Conservation (phyloP, 2,797 vertebrate species). For the Helicolenus hilgendorfi region DNA sequence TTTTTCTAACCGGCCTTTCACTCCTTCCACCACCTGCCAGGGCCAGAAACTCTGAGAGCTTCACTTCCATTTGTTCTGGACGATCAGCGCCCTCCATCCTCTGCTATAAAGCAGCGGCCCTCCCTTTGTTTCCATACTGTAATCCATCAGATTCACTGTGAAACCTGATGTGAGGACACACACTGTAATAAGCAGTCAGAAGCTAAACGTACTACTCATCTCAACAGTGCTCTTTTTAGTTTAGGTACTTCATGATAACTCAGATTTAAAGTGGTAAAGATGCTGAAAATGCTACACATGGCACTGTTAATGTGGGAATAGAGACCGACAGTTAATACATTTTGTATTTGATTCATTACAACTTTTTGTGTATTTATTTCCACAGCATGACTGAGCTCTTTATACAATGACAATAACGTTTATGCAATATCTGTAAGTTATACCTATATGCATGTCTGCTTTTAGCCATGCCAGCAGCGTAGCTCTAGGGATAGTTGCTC, state of each 20-base stretch:
- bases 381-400: background rate
- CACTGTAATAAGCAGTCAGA: background rate
- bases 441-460: background rate
- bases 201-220: background rate
- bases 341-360: background rate
- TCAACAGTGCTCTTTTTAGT: background rate
- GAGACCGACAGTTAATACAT: background rate
- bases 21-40: slow-evolving; percentile 32
- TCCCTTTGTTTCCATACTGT: slow-evolving; percentile 50
- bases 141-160: slow-evolving; percentile 31
- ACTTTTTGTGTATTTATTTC: background rate
- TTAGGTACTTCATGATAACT: background rate
- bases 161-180: slow-evolving; percentile 11
- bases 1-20: slow-evolving; percentile 46
- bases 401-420: background rate
- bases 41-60: slow-evolving; percentile 50
- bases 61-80: slow-evolving; percentile 39
- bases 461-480: background rate
- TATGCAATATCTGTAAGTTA: background rate
- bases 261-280: background rate
- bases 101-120: background rate
- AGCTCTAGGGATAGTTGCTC: background rate
- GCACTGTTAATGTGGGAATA: background rate
- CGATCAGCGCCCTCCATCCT: slow-evolving; percentile 16
- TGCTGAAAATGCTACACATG: background rate